A percentile compares a stretch with the other conserved stretches of the same genome.
Evolutionary conservation across 2,113 vertebrate species (phyloP).

Genomic region (Calyptommatus sinebrachiatus): DNA sequence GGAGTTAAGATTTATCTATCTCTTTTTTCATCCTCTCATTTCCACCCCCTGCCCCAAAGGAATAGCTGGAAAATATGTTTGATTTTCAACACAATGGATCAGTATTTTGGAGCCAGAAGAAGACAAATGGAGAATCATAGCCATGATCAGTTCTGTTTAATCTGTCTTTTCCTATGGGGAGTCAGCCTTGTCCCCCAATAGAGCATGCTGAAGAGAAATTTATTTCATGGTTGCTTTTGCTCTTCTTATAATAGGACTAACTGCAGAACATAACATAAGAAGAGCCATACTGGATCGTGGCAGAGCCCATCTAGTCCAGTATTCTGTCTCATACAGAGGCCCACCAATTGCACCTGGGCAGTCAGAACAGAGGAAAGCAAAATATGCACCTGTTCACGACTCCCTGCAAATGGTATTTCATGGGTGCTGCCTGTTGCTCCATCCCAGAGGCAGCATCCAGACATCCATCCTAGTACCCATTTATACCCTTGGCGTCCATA

Average conservation of each 20-base stretch:
- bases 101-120: slow-evolving; percentile 24
- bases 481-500: too few species aligned
- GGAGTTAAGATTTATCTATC: slow-evolving; percentile 53
- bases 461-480: too few species aligned
- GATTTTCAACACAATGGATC: slow-evolving; percentile 37
- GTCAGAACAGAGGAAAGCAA: too few species aligned
- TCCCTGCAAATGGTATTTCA: too few species aligned
- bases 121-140: rapidly evolving
- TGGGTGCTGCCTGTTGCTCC: too few species aligned
- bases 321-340: too few species aligned
- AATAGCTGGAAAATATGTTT: neutral
- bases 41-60: neutral
- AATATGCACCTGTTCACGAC: too few species aligned
- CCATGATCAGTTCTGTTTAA: slow-evolving; percentile 17
- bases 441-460: too few species aligned
- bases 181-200: neutral
- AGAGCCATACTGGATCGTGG: too few species aligned
- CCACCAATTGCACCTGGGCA: too few species aligned
- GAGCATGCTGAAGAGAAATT: neutral
- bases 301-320: too few species aligned
- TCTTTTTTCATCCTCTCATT: slow-evolving; percentile 37
- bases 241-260: slow-evolving; percentile 27
- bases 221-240: neutral
- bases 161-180: neutral
- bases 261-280: too few species aligned